Conservation (phyloP, 2,797 vertebrate species). For the Paedocypris micromegethes region DNA sequence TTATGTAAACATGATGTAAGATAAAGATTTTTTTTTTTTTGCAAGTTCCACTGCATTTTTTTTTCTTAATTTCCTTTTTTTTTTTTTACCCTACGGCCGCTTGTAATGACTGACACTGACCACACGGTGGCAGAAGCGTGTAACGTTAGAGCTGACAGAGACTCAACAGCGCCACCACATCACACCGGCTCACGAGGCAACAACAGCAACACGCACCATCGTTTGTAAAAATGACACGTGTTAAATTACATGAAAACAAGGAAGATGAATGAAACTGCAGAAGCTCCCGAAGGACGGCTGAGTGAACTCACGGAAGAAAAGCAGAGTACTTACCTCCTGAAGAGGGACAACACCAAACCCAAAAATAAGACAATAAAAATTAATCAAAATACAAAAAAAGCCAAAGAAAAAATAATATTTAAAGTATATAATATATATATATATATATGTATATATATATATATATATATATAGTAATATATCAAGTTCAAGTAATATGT, state of each 20-base stretch:
- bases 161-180: slow-evolving; percentile 17
- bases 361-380: slow-evolving; percentile 78
- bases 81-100: too few species aligned
- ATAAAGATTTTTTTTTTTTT: background rate
- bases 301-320: slow-evolving; percentile 56
- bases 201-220: slow-evolving; percentile 13
- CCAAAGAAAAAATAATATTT: slow-evolving; percentile 14
- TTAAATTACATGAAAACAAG: slow-evolving; percentile 46
- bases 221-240: slow-evolving; percentile 51
- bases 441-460: too few species aligned
- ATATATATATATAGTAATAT: too few species aligned
- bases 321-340: slow-evolving; percentile 93
- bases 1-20: slow-evolving; percentile 3
- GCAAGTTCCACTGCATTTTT: too few species aligned
- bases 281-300: slow-evolving; percentile 60
- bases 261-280: slow-evolving; percentile 55
- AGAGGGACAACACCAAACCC: slow-evolving; percentile 85
- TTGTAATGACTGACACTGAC: slow-evolving; percentile 7
- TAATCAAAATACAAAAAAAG: slow-evolving; percentile 62
- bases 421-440: too few species aligned
- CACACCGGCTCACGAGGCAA: slow-evolving; percentile 33
- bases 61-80: too few species aligned
- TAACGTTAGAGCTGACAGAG: background rate
- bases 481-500: too few species aligned
- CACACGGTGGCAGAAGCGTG: slow-evolving; percentile 2